phyloP scores from a whole-genome alignment of 2,797 vertebrate genomes.

The Natrix natrix region DNA sequence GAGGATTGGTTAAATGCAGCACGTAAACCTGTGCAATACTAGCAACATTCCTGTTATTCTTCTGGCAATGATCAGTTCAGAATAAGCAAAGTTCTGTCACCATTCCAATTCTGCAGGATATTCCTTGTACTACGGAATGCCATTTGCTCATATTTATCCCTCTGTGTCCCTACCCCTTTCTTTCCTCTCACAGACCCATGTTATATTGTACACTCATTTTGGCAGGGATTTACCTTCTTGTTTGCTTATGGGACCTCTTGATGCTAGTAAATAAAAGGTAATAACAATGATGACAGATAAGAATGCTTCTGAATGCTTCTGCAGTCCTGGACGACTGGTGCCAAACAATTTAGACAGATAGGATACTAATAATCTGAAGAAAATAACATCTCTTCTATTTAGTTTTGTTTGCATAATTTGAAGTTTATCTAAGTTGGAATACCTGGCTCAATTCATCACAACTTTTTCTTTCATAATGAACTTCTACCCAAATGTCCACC shows the following conservation, averaged over 20 bases:
- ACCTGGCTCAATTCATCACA: not conserved
- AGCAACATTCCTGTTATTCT: not conserved
- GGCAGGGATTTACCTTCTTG: not conserved
- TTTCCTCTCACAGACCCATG: not conserved
- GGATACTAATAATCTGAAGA: not conserved
- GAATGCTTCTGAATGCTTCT: not conserved
- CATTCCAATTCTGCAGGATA: not conserved
- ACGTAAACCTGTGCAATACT: not conserved
- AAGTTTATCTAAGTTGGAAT: not conserved
- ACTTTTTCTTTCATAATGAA: not conserved
- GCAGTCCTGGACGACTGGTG: not conserved
- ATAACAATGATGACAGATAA: not conserved
- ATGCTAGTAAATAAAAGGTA: not conserved
- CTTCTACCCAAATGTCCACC: not conserved
- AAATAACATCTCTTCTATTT: not conserved
- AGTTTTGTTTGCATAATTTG: not conserved
- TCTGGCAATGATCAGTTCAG: not conserved
- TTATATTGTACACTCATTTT: not conserved
- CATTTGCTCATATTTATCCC: not conserved
- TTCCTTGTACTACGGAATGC: not conserved
- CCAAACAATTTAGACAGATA: not conserved
- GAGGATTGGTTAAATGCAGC: not conserved
- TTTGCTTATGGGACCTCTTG: not conserved
- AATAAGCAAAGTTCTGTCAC: not conserved
- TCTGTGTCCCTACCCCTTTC: not conserved